These are phyloP conservation scores for Neopelma chrysocephalum DNA, from an alignment of 2,797 vertebrate species.

Conservation along the genomic window DNA sequence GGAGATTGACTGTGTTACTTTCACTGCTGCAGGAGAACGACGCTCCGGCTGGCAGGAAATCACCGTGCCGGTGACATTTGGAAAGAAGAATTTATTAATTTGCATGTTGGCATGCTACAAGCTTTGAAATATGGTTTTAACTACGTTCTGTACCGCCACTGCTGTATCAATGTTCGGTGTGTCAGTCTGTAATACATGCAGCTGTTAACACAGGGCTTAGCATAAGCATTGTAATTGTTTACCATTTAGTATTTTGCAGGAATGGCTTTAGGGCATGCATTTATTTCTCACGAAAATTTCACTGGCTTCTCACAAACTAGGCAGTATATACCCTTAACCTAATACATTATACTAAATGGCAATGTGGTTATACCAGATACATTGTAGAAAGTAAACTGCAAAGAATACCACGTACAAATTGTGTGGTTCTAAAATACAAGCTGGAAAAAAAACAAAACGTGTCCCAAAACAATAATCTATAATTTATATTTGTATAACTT, in stretches of 20 bases:
- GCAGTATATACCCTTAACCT: constrained; percentile 6
- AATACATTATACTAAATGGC: constrained; percentile 30
- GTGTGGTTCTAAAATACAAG: constrained; percentile 6
- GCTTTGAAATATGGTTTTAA: constrained; percentile 69
- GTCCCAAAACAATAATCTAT: constrained; percentile 11
- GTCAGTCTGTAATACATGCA: constrained; percentile 31
- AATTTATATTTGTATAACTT: constrained; percentile 26
- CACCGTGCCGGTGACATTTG: constrained; percentile 66
- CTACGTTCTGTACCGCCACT: constrained; percentile 17
- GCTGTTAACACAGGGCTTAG: constrained; percentile 65
- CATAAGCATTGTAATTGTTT: constrained; percentile 68
- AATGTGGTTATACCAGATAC: constrained; percentile 9
- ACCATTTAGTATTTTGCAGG: constrained; percentile 62
- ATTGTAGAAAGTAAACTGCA: constrained; percentile 12
- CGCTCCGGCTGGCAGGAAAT: constrained; percentile 63
- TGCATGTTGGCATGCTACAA: constrained; percentile 62
- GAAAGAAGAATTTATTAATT: constrained; percentile 72
- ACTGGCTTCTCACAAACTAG: constrained; percentile 44
- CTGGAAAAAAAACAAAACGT: background rate
- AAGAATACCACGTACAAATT: constrained; percentile 10
- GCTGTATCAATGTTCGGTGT: background rate
- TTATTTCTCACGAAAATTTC: constrained; percentile 66
- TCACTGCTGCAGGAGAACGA: constrained; percentile 64
- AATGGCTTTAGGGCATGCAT: constrained; percentile 55
- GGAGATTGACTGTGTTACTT: constrained; percentile 67